Conservation (phyloP, 2,888 invertebrate species). For the Steinernema scapterisci region DNA sequence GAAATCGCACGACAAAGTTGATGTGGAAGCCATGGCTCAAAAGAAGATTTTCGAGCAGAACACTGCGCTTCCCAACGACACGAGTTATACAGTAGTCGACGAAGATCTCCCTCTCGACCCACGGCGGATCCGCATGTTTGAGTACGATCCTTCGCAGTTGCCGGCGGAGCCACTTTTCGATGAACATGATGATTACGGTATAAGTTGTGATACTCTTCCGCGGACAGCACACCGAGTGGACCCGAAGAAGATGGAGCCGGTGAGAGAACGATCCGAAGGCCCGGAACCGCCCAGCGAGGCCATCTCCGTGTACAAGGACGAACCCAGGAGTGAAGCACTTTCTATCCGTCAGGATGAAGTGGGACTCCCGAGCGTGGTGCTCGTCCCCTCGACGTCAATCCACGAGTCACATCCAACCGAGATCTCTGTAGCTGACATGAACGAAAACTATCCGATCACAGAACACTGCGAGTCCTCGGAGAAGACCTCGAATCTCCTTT, state of each 20-base stretch:
- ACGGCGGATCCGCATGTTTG: constrained; percentile 59
- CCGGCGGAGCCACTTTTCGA: constrained; percentile 57
- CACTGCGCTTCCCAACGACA: not conserved
- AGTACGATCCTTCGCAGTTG: constrained; percentile 61
- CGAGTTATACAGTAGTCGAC: constrained; percentile 33
- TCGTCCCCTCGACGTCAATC: constrained; percentile 37
- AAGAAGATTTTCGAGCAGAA: constrained; percentile 1
- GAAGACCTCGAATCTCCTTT: not conserved
- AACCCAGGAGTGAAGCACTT: constrained; percentile 8
- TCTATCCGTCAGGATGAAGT: not conserved
- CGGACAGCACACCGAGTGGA: not conserved
- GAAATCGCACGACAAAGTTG: not conserved
- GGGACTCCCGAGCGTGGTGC: constrained; percentile 39
- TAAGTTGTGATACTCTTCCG: not conserved
- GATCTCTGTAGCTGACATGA: constrained; percentile 24
- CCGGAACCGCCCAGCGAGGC: constrained; percentile 10
- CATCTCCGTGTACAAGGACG: not conserved
- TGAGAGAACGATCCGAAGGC: constrained; percentile 6
- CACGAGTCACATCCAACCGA: constrained; percentile 23
- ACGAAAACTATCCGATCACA: constrained; percentile 34
- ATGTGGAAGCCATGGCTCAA: constrained; percentile 2
- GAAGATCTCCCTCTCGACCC: constrained; percentile 39
- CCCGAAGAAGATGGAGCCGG: constrained; percentile 21
- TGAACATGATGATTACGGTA: constrained; percentile 35
- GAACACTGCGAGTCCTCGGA: not conserved